Evolutionary conservation across 2,888 invertebrate species (phyloP), one percentile per base, ranked within the genome.

Genomic region (Sphecodes monilicornis): DNA sequence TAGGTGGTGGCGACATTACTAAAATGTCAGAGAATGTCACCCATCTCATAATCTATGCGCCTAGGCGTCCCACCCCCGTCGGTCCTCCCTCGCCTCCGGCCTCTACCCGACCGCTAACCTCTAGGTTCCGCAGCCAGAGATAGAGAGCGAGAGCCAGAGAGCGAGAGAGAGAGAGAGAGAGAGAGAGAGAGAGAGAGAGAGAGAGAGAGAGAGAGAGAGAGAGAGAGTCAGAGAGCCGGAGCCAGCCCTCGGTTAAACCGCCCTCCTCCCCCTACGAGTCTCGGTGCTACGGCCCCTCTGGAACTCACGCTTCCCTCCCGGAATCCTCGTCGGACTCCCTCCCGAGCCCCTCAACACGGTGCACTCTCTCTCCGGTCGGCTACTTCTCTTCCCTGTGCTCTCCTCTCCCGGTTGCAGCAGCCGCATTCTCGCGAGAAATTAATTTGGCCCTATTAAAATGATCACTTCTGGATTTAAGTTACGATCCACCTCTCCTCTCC

Each of bases 1-100:
- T 86, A 89, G 90, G 90, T 88, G 87, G 91, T 89, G 91, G 90
- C 92, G 94, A 92, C 93, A 94, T 94, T 93, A 93, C 93, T 90
- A 91, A 94, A 94, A 94, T 94, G 94, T 94, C 94, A 94, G 91
- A 92, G 92, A 94, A 93, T 94, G 94, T 94, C 94, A 92, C 88
- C 89, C 92, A 89, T 90, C 91, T 92, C 91, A 90, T 92, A 92
- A 92, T 91, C 90, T 90, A 91, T 90, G 91, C 88, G 84, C 87
- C 91, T 83, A 81, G 86, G 83, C 86, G 89, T 82, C 78, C 80
- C 41, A 78, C 66, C 72, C 41, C 60, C 29, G 60, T 46, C 57
- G 54, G 29, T 41, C 66, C 41, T 29, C 74, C 78, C 71, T 32
- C 76, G 60, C 46, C 64, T n/a, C n/a, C 50, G 69, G 64, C 74